Percentiles rank a stretch among this genome's conserved stretches.
These are phyloP conservation scores for Coregonus ussuriensis DNA, from an alignment of 2,797 vertebrate species.

Conservation along the genomic window DNA sequence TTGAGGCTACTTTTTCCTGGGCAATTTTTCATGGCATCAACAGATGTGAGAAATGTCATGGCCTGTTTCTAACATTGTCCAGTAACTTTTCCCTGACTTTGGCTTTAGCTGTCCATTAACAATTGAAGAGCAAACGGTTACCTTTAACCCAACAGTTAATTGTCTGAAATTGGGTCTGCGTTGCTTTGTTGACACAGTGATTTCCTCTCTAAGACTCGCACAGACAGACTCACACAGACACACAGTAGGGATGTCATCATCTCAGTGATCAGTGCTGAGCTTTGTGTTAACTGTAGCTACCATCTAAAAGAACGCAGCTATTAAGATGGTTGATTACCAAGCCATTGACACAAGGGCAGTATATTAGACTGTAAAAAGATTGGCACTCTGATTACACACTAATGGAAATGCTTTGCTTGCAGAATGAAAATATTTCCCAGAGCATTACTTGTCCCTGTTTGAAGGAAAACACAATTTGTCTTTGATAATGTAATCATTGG, in stretches of 20 bases:
- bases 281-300: background rate
- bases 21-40: background rate
- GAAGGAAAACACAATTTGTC: slow-evolving; percentile 34
- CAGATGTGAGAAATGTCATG: background rate
- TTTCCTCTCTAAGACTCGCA: background rate
- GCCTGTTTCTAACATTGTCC: background rate
- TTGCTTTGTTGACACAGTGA: slow-evolving; percentile 1
- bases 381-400: slow-evolving; percentile 18
- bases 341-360: slow-evolving; percentile 25
- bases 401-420: slow-evolving; percentile 20
- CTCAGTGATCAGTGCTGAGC: background rate
- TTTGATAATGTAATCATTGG: slow-evolving; percentile 23
- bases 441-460: slow-evolving; percentile 17
- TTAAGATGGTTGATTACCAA: slow-evolving; percentile 32
- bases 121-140: slow-evolving; percentile 33
- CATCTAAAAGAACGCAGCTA: slow-evolving; percentile 17
- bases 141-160: slow-evolving; percentile 21
- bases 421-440: slow-evolving; percentile 25
- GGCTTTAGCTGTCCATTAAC: slow-evolving; percentile 30
- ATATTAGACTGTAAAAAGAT: slow-evolving; percentile 38
- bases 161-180: slow-evolving; percentile 8
- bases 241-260: background rate
- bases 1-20: too few relatives aligned
- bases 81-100: too few relatives aligned
- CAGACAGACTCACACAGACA: too few relatives aligned